These are phyloP conservation scores for Dryobates pubescens DNA, from an alignment of 2,797 vertebrate genomes.

Conservation along the genomic window DNA sequence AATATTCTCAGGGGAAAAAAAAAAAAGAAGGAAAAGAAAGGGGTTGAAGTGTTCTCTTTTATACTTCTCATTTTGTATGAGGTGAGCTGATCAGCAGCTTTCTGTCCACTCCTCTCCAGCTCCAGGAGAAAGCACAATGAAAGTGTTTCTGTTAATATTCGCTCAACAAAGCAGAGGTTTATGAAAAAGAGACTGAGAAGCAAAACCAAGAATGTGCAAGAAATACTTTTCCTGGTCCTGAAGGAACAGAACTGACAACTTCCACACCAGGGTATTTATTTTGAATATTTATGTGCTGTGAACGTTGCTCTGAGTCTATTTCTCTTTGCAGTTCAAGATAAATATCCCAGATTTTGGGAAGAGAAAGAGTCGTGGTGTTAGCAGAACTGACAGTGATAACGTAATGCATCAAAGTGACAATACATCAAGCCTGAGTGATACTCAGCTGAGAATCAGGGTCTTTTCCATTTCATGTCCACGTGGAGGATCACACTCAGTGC, in stretches of 20 bases:
- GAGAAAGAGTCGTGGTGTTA: not conserved
- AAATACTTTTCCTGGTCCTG: not conserved
- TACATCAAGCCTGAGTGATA: not conserved
- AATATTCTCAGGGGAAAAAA: not conserved
- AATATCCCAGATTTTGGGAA: not conserved
- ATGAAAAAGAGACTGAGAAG: not conserved
- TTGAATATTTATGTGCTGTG: not conserved
- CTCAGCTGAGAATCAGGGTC: not conserved
- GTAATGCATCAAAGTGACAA: not conserved
- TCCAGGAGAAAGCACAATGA: not conserved
- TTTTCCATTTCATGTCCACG: not conserved
- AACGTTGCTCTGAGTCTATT: not conserved
- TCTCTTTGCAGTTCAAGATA: not conserved
- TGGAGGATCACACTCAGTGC: fast-evolving
- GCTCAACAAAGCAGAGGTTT: not conserved
- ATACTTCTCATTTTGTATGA: not conserved
- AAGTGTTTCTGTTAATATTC: not conserved
- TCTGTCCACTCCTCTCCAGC: not conserved
- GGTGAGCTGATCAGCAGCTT: not conserved
- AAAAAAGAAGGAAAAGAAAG: not conserved
- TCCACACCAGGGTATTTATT: not conserved
- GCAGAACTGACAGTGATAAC: not conserved
- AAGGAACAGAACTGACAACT: not conserved
- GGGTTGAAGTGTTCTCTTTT: not conserved
- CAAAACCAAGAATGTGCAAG: not conserved